Evolutionary conservation across 2,888 invertebrate species (phyloP).

Genomic region (Myathropa florea): DNA sequence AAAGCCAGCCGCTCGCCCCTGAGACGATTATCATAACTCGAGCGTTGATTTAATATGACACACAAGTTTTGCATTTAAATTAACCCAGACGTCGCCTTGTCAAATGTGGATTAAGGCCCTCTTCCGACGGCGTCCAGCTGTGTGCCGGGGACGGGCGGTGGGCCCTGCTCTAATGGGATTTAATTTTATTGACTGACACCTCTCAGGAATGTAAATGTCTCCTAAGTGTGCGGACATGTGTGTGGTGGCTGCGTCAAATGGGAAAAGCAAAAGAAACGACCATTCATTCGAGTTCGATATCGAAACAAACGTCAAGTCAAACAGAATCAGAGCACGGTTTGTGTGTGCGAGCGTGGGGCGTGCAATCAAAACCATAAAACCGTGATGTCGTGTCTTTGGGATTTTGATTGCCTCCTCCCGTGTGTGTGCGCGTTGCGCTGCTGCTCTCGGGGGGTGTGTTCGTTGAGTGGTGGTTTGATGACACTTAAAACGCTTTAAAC

Average conservation of each 20-base stretch:
- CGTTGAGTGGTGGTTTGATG: neutral
- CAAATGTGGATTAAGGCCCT: conserved; percentile 3
- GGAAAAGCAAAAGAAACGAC: neutral
- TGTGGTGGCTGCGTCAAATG: neutral
- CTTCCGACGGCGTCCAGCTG: neutral
- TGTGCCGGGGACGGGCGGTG: neutral
- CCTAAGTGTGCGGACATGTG: neutral
- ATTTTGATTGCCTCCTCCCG: neutral
- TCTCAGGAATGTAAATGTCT: neutral
- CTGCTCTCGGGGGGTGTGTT: neutral
- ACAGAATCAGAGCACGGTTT: neutral
- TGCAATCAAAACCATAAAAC: neutral
- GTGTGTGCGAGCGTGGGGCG: neutral
- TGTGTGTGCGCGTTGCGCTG: neutral
- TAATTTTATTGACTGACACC: neutral
- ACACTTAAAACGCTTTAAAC: neutral
- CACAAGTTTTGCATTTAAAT: conserved; percentile 40
- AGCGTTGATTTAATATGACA: neutral
- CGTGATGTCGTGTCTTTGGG: neutral
- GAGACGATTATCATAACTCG: neutral
- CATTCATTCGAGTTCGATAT: neutral
- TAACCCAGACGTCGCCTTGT: neutral
- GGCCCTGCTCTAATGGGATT: conserved; percentile 1
- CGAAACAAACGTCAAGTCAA: neutral
- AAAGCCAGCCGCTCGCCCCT: neutral